These are phyloP conservation scores for Scaptodrosophila latifasciaeformis DNA, from an alignment of 2,888 invertebrate genomes.

Conservation along the genomic window DNA sequence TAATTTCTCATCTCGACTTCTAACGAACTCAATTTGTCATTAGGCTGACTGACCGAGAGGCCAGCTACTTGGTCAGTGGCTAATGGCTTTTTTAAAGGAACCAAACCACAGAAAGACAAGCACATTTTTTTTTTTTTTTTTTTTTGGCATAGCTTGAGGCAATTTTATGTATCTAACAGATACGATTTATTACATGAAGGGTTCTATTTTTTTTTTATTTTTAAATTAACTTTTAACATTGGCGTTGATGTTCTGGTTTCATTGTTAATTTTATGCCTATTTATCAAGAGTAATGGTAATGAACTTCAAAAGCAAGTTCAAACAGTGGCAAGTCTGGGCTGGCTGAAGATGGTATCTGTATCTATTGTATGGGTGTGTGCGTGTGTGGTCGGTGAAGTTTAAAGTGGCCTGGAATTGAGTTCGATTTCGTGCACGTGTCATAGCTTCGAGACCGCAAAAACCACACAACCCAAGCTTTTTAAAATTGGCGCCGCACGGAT, in stretches of 20 bases:
- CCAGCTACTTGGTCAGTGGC: not conserved
- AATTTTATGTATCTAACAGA: slow-evolving; percentile 18
- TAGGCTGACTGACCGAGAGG: slow-evolving; percentile 22
- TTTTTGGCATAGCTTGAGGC: not conserved
- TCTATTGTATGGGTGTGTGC: too few relatives aligned
- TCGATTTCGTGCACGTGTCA: slow-evolving; percentile 34
- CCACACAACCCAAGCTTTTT: not conserved
- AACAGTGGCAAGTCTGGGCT: not conserved
- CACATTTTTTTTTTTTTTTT: too few relatives aligned
- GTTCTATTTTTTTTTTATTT: slow-evolving; percentile 4
- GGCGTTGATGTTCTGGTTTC: slow-evolving; percentile 18
- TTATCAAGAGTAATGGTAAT: slow-evolving; percentile 28
- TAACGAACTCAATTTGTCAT: slow-evolving; percentile 63
- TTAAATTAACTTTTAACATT: slow-evolving; percentile 49
- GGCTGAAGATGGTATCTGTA: too few relatives aligned
- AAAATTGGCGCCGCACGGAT: not conserved
- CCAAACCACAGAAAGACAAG: too few relatives aligned
- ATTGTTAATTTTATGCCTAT: slow-evolving; percentile 57
- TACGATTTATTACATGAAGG: not conserved
- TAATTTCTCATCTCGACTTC: slow-evolving; percentile 39
- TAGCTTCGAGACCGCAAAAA: not conserved
- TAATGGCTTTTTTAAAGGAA: not conserved
- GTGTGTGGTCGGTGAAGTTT: too few relatives aligned
- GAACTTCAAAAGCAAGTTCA: not conserved
- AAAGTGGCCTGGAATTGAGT: too few relatives aligned